phyloP scores from a whole-genome alignment of 2,888 invertebrate genomes.

The Linnaemya tessellans region DNA sequence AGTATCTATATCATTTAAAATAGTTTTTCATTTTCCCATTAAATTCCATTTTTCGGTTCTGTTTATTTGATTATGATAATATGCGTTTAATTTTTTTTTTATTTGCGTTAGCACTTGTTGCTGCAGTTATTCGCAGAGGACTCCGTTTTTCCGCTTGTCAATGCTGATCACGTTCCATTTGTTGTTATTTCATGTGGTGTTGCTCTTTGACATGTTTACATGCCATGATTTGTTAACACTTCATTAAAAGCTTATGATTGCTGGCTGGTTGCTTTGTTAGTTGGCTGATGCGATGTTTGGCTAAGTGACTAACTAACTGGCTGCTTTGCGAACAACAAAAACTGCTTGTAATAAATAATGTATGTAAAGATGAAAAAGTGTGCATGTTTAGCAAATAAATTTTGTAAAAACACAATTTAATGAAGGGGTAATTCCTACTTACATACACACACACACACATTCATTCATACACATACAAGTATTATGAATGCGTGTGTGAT shows the following conservation, averaged over 20 bases:
- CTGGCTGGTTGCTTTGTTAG: slow-evolving; percentile 15
- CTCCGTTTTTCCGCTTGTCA: slow-evolving; percentile 42
- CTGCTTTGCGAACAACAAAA: slow-evolving; percentile 11
- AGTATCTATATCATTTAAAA: neutral
- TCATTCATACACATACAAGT: too few relatives aligned
- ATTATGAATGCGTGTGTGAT: slow-evolving; percentile 1
- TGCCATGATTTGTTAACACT: slow-evolving; percentile 72
- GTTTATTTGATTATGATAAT: too few relatives aligned
- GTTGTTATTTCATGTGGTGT: slow-evolving; percentile 61
- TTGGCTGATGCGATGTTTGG: slow-evolving; percentile 28
- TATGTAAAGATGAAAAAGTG: neutral
- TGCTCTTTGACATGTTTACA: slow-evolving; percentile 72
- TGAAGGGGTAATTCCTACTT: slow-evolving; percentile 25
- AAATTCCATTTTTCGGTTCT: slow-evolving; percentile 1
- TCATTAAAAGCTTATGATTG: slow-evolving; percentile 72
- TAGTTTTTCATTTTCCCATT: slow-evolving; percentile 25
- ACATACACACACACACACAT: too few relatives aligned
- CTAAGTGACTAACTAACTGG: slow-evolving; percentile 18
- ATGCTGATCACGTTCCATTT: slow-evolving; percentile 67
- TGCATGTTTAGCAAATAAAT: slow-evolving; percentile 5
- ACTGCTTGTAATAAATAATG: slow-evolving; percentile 17
- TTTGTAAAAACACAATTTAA: slow-evolving; percentile 3
- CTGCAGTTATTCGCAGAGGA: neutral
- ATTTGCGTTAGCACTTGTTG: slow-evolving; percentile 10
- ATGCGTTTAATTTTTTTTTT: neutral